Conservation (phyloP, 2,797 vertebrate genomes). For the Cossypha caffra region DNA sequence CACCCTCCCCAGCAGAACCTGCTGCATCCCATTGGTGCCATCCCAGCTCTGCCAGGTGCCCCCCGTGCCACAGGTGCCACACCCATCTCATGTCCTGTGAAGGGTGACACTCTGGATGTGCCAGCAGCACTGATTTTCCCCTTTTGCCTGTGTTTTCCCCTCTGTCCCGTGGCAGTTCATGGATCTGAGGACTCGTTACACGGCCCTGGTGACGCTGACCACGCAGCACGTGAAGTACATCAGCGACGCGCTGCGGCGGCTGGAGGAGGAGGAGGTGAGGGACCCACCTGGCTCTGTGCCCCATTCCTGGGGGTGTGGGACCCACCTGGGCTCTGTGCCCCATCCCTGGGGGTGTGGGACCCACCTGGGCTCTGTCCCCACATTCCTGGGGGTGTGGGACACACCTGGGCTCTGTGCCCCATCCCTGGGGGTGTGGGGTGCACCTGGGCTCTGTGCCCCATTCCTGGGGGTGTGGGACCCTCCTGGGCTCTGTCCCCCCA, state of each 20-base stretch:
- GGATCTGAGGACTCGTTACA: constrained; percentile 96
- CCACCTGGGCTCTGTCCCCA: too few species aligned
- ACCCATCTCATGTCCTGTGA: fast-evolving
- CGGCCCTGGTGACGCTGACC: constrained; percentile 93
- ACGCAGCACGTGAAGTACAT: constrained; percentile 98
- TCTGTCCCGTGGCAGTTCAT: constrained; percentile 83
- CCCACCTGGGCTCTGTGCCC: not conserved
- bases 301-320: fast-evolving
- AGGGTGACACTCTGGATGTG: fast-evolving
- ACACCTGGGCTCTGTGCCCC: not conserved
- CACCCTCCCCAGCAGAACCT: not conserved
- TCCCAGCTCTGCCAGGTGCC: not conserved
- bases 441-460: too few species aligned
- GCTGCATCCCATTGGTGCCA: not conserved
- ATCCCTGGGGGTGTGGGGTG: too few species aligned
- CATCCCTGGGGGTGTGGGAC: too few species aligned
- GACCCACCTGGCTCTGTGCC: too few species aligned
- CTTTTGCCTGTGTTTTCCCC: not conserved
- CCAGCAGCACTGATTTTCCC: fast-evolving
- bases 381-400: fast-evolving
- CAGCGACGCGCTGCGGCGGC: constrained; percentile 90
- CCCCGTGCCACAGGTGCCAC: not conserved
- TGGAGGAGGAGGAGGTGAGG: constrained; percentile 96
- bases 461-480: too few species aligned
- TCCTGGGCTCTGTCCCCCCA: too few species aligned